A percentile compares a stretch with the other conserved stretches of the same genome.
phyloP scores from a whole-genome alignment of 2,888 invertebrate genomes.

The Andrena minutula region DNA sequence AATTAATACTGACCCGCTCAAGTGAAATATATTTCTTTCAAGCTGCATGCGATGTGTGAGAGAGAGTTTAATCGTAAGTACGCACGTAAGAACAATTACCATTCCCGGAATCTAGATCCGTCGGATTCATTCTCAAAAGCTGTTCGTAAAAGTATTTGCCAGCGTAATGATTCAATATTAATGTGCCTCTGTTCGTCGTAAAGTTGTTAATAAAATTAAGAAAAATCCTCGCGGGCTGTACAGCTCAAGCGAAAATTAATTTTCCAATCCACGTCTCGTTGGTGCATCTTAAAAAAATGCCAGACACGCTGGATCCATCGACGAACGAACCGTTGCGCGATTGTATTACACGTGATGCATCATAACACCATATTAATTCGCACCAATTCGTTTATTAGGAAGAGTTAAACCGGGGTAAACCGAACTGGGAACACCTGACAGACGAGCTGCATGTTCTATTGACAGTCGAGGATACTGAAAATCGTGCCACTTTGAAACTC shows the following conservation, averaged over 20 bases:
- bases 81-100: constrained; percentile 26
- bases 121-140: too few relatives aligned
- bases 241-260: too few relatives aligned
- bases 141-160: too few relatives aligned
- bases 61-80: constrained; percentile 78
- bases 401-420: constrained; percentile 99
- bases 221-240: too few relatives aligned
- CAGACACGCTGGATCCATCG: background rate
- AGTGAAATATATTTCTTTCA: constrained; percentile 73
- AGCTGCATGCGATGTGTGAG: constrained; percentile 77
- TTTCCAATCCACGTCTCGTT: too few relatives aligned
- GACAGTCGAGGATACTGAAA: constrained; percentile 99
- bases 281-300: too few relatives aligned
- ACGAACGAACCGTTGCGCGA: background rate
- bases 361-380: background rate
- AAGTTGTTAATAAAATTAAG: background rate
- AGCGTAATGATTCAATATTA: too few relatives aligned
- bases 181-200: too few relatives aligned
- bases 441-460: constrained; percentile 99
- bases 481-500: constrained; percentile 97
- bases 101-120: background rate
- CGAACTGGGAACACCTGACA: constrained; percentile 99
- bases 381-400: constrained; percentile 89
- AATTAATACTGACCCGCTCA: background rate
- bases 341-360: background rate